Evolutionary conservation across 1,140 invertebrate genomes (phyloP).

Genomic region (Hypsibius dujardini): DNA sequence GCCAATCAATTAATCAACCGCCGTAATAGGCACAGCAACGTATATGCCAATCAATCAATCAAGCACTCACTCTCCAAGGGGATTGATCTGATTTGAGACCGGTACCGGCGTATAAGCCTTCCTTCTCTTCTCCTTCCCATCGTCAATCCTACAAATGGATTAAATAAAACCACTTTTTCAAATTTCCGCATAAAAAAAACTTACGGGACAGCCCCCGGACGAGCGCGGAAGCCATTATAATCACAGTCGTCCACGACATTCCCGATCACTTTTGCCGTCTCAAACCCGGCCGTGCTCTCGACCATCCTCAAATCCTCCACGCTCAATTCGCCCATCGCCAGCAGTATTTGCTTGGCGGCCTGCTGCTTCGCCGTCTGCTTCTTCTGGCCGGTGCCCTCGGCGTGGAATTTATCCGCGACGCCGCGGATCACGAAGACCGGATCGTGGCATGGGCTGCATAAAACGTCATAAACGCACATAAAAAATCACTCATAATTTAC

Average conservation of each 20-base stretch:
- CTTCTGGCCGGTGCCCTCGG: not conserved
- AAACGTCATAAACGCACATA: no score
- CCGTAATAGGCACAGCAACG: no score
- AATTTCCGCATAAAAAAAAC: not conserved
- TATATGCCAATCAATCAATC: no score
- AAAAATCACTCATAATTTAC: no score
- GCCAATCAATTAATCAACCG: no score
- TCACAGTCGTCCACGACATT: constrained; percentile 4
- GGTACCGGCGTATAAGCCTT: not conserved
- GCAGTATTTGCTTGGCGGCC: not conserved
- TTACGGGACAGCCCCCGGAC: not conserved
- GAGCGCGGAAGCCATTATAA: not conserved
- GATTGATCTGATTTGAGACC: constrained; percentile 1
- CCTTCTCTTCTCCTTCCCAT: not conserved
- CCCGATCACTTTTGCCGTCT: constrained; percentile 10
- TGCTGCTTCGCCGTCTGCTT: constrained; percentile 15
- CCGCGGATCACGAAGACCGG: not conserved
- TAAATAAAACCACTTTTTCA: not conserved
- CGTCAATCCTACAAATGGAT: not conserved
- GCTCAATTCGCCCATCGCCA: constrained; percentile 2
- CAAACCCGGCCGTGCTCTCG: not conserved
- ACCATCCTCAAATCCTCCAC: constrained; percentile 2
- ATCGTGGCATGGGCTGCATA: not conserved
- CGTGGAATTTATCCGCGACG: not conserved
- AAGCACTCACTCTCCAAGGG: constrained; percentile 11